A percentile compares a stretch with the other conserved stretches of the same genome.
Conservation (phyloP, 2,113 vertebrate genomes). For the Empidonax traillii region DNA sequence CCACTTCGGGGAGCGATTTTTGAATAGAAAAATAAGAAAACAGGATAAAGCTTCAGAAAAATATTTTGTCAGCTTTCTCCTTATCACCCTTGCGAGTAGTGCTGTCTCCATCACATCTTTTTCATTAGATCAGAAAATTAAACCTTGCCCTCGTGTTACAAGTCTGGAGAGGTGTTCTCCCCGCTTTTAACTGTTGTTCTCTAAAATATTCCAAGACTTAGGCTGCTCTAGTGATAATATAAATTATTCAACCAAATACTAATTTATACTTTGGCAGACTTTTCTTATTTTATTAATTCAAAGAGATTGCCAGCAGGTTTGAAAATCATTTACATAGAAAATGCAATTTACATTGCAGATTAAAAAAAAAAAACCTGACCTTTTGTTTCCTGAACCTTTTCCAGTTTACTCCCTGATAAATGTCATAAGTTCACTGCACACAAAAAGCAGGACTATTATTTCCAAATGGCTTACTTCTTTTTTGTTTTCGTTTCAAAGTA, state of each 20-base stretch:
- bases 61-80: background rate
- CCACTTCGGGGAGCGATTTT: accelerated
- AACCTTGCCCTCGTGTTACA: background rate
- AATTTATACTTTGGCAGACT: background rate
- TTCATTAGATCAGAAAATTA: background rate
- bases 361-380: background rate
- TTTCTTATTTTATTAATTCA: background rate
- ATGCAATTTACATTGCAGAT: background rate
- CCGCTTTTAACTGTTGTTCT: background rate
- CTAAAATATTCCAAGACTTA: background rate
- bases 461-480: background rate
- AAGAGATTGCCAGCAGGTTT: background rate
- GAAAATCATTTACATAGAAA: background rate
- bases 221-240: background rate
- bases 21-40: background rate
- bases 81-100: background rate
- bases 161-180: background rate
- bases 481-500: background rate
- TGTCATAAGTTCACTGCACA: background rate
- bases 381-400: background rate
- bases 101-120: background rate
- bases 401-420: background rate
- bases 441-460: background rate
- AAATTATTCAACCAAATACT: background rate
- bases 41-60: background rate